Conservation (phyloP, 2,113 vertebrate genomes). For the Rhinoderma darwinii region DNA sequence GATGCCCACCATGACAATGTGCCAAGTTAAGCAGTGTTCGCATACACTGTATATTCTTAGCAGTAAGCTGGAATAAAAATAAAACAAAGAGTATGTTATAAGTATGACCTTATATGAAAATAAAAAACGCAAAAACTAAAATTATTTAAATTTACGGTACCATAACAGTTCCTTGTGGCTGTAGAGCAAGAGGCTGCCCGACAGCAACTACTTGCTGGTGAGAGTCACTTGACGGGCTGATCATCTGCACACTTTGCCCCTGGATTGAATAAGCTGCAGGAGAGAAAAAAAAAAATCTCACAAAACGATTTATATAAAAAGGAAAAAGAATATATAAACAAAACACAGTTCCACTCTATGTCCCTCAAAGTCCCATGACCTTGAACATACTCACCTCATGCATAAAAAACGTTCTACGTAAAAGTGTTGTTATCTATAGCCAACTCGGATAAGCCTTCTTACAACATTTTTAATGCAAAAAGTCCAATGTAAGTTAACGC, state of each 20-base stretch:
- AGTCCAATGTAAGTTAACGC: no score
- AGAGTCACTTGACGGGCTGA: constrained; percentile 97
- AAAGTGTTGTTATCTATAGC: no score
- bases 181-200: constrained; percentile 91
- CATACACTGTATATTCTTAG: constrained; percentile 99
- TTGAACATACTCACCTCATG: no score
- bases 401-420: no score
- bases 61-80: constrained; percentile 82
- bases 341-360: no score
- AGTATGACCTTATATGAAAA: not conserved
- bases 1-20: constrained; percentile 92
- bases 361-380: no score
- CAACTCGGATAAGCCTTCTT: no score
- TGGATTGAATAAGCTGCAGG: constrained; percentile 95
- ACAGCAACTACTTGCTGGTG: constrained; percentile 99
- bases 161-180: constrained; percentile 98
- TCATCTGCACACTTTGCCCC: constrained; percentile 95
- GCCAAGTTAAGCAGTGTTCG: constrained; percentile 93
- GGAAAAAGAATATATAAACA: not conserved
- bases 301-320: not conserved
- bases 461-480: no score
- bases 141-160: constrained; percentile 72
- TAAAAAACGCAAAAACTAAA: constrained; percentile 27
- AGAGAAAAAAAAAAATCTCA: constrained; percentile 58
- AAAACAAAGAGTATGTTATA: not conserved